Evolutionary conservation across 2,797 vertebrate species (phyloP).

Genomic region (Sebastes trivittatus): DNA sequence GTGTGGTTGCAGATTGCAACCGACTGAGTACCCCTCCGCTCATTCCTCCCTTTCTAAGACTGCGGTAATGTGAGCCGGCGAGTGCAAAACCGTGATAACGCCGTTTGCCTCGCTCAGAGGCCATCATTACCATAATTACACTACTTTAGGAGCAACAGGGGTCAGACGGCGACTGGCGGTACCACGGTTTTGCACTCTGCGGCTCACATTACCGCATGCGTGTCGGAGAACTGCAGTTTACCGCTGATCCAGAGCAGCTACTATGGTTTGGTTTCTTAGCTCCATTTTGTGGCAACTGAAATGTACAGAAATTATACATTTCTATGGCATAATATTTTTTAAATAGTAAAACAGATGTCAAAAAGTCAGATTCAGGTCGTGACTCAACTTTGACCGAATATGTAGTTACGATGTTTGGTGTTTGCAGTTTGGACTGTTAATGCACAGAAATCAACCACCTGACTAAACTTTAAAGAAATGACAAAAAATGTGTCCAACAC

Average conservation of each 20-base stretch:
- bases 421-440: not conserved
- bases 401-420: not conserved
- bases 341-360: not conserved
- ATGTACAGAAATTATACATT: not conserved
- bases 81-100: too few relatives aligned
- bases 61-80: too few relatives aligned
- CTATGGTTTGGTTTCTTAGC: not conserved
- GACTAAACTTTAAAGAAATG: not conserved
- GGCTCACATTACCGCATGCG: too few relatives aligned
- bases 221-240: too few relatives aligned
- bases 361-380: not conserved
- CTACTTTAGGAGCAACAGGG: too few relatives aligned
- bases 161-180: fast-evolving
- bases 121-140: too few relatives aligned
- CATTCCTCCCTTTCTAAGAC: too few relatives aligned
- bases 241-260: too few relatives aligned
- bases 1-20: not conserved
- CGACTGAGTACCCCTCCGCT: too few relatives aligned
- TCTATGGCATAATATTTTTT: not conserved
- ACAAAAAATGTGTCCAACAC: not conserved
- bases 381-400: not conserved
- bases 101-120: too few relatives aligned
- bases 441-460: not conserved
- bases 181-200: too few relatives aligned
- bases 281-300: not conserved